Conservation (phyloP, 2,797 vertebrate species). For the Moxostoma hubbsi region DNA sequence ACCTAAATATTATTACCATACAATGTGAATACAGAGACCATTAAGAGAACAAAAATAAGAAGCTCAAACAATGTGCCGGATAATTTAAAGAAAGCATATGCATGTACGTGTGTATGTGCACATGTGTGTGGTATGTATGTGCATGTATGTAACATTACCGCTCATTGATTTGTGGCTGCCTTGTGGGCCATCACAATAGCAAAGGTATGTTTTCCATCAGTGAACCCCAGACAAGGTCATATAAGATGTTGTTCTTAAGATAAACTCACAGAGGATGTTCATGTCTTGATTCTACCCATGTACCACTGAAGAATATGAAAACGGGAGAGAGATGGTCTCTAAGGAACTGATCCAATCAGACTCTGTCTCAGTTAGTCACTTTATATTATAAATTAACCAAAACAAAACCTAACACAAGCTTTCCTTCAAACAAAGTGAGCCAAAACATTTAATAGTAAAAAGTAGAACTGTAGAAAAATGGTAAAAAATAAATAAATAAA, state of each 20-base stretch:
- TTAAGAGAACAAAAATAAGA: too few species aligned
- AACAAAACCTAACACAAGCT: background rate
- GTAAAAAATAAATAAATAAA: background rate
- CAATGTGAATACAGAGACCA: too few species aligned
- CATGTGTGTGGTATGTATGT: too few species aligned
- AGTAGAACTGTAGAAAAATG: background rate
- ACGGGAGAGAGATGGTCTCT: constrained; percentile 2
- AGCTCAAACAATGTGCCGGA: too few species aligned
- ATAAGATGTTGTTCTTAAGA: background rate
- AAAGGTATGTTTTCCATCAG: background rate
- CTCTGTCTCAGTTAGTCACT: background rate
- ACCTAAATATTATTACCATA: too few species aligned
- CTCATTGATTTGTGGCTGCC: too few species aligned
- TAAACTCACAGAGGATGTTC: constrained; percentile 29
- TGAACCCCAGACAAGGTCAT: background rate
- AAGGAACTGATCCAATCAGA: constrained; percentile 13
- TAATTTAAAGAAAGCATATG: too few species aligned
- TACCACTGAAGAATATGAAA: constrained; percentile 26
- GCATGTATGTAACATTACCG: too few species aligned
- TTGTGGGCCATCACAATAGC: too few species aligned
- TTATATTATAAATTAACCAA: too few species aligned
- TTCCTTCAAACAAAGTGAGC: background rate
- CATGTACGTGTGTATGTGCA: too few species aligned
- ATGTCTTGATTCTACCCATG: constrained; percentile 22
- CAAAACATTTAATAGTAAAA: background rate